phyloP scores from a whole-genome alignment of 2,113 vertebrate genomes.

The Falcunculus frontatus region DNA sequence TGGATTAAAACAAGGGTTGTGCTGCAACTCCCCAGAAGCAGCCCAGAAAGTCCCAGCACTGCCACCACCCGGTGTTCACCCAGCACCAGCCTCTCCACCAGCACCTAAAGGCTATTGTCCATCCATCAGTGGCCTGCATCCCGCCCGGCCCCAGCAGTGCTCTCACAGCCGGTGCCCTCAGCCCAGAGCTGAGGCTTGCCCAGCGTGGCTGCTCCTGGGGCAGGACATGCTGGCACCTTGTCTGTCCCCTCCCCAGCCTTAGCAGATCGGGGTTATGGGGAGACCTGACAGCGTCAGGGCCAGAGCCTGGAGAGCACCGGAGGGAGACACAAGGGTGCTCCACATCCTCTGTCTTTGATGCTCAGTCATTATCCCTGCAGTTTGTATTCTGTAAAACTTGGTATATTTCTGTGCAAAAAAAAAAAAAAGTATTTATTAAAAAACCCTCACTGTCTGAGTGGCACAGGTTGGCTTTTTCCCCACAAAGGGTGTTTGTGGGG shows the following conservation, averaged over 20 bases:
- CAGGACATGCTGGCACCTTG: not conserved
- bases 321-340: not conserved
- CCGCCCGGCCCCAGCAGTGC: fast-evolving
- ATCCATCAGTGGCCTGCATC: not conserved
- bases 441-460: conserved; percentile 46
- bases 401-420: conserved; percentile 67
- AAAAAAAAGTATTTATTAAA: conserved; percentile 59
- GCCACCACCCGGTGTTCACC: not conserved
- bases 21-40: not conserved
- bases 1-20: not conserved
- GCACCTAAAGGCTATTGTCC: not conserved
- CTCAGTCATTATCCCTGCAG: conserved; percentile 30
- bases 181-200: not conserved
- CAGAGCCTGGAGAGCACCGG: not conserved
- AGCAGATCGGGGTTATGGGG: not conserved
- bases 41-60: not conserved
- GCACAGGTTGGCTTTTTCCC: not conserved
- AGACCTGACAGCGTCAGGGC: not conserved
- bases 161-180: not conserved
- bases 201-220: not conserved
- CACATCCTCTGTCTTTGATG: conserved; percentile 22
- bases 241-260: not conserved
- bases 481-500: not conserved
- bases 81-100: conserved; percentile 34
- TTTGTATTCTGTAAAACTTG: conserved; percentile 66